phyloP scores from a whole-genome alignment of 2,113 vertebrate genomes.

The Muntiacus muntjak region DNA sequence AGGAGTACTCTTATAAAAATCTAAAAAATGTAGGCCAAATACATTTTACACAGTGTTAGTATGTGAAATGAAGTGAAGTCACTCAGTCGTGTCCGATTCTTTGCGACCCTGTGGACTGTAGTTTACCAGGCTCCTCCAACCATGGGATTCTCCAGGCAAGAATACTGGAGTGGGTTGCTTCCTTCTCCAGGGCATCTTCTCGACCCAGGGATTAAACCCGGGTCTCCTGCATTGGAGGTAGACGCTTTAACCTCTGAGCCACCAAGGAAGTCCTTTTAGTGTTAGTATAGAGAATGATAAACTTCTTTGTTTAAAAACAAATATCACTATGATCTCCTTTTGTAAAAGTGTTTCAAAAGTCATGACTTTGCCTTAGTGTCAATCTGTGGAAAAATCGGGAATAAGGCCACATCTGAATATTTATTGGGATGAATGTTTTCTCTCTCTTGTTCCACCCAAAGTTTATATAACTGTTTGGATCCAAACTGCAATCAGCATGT shows the following conservation, averaged over 20 bases:
- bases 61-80: too few species aligned
- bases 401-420: not conserved
- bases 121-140: too few species aligned
- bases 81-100: fast-evolving
- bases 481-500: not conserved
- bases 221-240: too few species aligned
- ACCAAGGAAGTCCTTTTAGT: not conserved
- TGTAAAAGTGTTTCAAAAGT: not conserved
- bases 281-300: not conserved
- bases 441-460: not conserved
- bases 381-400: not conserved
- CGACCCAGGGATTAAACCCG: too few species aligned
- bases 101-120: too few species aligned
- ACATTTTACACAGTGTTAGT: not conserved
- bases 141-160: too few species aligned
- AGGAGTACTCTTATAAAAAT: not conserved
- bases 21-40: not conserved
- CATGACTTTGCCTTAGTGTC: not conserved
- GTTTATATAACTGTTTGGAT: not conserved
- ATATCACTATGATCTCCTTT: not conserved
- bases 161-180: too few species aligned
- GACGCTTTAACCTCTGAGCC: too few species aligned
- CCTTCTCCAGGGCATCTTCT: too few species aligned
- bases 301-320: not conserved
- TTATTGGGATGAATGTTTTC: not conserved